These are phyloP conservation scores for Odontomyia ornata DNA, from an alignment of 2,888 invertebrate genomes.

Conservation along the genomic window DNA sequence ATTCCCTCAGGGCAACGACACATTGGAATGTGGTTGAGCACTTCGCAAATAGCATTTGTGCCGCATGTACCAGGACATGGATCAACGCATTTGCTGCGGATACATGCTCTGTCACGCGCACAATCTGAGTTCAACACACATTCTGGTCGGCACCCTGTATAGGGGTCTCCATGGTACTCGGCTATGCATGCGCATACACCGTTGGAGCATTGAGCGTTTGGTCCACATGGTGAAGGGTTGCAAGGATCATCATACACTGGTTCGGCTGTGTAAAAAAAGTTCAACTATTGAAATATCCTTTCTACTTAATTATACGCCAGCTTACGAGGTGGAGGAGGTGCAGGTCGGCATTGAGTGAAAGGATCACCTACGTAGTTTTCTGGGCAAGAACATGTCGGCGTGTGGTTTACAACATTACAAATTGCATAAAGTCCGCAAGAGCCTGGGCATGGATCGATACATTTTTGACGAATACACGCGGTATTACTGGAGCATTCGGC, in stretches of 20 bases:
- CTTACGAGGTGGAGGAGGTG: conserved; percentile 55
- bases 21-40: conserved; percentile 79
- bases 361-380: conserved; percentile 68
- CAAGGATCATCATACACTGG: conserved; percentile 68
- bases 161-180: conserved; percentile 81
- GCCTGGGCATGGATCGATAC: conserved; percentile 75
- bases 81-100: conserved; percentile 75
- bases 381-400: conserved; percentile 73
- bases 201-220: conserved; percentile 72
- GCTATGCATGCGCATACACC: conserved; percentile 77
- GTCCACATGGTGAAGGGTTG: conserved; percentile 75
- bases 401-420: conserved; percentile 73
- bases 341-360: conserved; percentile 64
- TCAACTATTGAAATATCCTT: conserved; percentile 55
- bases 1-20: conserved; percentile 74
- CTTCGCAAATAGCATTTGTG: conserved; percentile 75
- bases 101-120: conserved; percentile 72
- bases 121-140: conserved; percentile 79
- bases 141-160: conserved; percentile 79
- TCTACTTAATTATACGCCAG: conserved; percentile 29
- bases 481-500: conserved; percentile 74
- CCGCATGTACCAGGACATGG: conserved; percentile 83
- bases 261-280: conserved; percentile 56
- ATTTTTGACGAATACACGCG: conserved; percentile 76
- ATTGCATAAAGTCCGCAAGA: conserved; percentile 72